Evolutionary conservation across 2,888 invertebrate genomes (phyloP), one percentile per base, ranked within the genome.

Genomic region (Brachycybe producta): DNA sequence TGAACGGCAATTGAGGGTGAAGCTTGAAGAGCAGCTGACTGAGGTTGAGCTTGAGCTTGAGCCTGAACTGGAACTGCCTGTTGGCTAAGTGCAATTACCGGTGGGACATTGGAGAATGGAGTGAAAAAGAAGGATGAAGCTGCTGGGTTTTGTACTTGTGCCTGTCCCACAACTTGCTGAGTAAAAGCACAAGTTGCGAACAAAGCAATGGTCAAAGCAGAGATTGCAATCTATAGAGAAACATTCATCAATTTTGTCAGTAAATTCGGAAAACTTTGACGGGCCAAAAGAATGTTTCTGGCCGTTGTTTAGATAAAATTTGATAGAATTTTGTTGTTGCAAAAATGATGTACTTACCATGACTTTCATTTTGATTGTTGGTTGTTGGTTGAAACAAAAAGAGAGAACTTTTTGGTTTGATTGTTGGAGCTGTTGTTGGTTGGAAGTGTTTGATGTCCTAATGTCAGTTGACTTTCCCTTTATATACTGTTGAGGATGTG

Each of bases 71-170:
- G 47, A 5, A 47, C 27, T 26, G 47, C 47, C 3, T 36, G 47
- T 47, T 36, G 47, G 15, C 27, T 47, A 2, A 47, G 47, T 27
- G 38, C 39, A n/a, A 47, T 26, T 11, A 47, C 47, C 26, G 26
- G 27, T 1, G 46, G 46, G n/a, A 5, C 5, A 15, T 15, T 35
- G 15, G 35, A 23, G 11, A 39, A 39, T 8, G 27, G 36, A n/a
- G 47, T 47, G 39, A 47, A 47, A 28, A 47, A 47, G 27, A 47
- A 47, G 36, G 47, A 39, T 5, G 47, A 39, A 27, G 36, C 35
- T 47, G 43, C 43, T 27, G 43, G 43, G 32, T 30, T 32, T 1
- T 23, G 24, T 5, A 26, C 24, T 11, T 38, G 38, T 23, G 23
- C 24, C 23, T 40, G 40, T 7, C 26, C 2, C 7, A 15, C 21